Evolutionary conservation across 2,797 vertebrate species (phyloP).

Genomic region (Chromobotia macracanthus): DNA sequence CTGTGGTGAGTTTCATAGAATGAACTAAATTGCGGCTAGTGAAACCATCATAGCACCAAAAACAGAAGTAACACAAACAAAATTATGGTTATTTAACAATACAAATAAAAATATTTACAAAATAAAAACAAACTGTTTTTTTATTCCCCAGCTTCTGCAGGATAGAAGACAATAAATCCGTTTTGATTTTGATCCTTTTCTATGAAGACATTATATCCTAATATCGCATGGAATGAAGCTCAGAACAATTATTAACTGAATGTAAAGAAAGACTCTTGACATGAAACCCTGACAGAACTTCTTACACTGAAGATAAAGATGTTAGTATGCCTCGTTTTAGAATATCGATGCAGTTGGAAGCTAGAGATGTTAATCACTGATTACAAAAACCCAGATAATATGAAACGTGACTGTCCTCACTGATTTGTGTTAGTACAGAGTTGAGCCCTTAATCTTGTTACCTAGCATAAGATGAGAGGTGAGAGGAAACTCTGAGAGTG

Average conservation of each 20-base stretch:
- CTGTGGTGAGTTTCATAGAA: slow-evolving; percentile 66
- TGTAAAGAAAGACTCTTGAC: background rate
- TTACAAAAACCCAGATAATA: background rate
- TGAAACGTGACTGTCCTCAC: background rate
- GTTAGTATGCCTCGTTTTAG: background rate
- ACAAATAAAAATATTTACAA: background rate
- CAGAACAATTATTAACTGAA: background rate
- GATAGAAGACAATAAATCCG: slow-evolving; percentile 10
- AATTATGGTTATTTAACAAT: background rate
- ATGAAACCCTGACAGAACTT: background rate
- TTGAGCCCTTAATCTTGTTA: slow-evolving; percentile 23
- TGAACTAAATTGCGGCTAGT: background rate
- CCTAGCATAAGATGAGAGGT: background rate
- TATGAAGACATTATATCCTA: background rate
- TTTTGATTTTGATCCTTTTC: background rate
- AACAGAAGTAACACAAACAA: background rate
- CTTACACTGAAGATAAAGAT: background rate
- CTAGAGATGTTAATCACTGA: background rate
- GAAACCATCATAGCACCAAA: background rate
- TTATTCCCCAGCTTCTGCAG: slow-evolving; percentile 45
- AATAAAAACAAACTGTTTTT: background rate
- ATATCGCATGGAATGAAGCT: background rate
- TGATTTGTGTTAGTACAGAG: slow-evolving; percentile 4
- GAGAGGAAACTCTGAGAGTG: background rate
- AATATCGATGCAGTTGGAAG: background rate